Percentiles rank a stretch among this genome's conserved stretches.
Conservation (phyloP, 2,797 vertebrate species). For the Tokudaia tokunoshimensis region DNA sequence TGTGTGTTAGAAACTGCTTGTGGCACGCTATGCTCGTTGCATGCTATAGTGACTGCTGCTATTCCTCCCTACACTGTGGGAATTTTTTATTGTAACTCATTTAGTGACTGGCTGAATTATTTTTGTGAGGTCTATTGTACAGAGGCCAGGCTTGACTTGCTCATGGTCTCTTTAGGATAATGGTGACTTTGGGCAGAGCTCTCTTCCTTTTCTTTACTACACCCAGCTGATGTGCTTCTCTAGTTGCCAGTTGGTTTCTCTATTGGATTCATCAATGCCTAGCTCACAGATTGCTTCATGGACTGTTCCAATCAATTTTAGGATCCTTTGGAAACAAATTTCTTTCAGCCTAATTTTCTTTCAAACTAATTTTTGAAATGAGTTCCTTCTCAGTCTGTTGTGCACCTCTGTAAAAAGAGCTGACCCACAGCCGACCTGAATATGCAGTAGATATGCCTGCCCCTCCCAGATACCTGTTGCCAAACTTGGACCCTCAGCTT, state of each 20-base stretch:
- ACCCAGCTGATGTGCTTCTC: not conserved
- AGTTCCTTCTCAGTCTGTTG: not conserved
- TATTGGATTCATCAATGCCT: not conserved
- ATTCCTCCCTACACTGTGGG: not conserved
- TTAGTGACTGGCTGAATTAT: not conserved
- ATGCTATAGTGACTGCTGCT: not conserved
- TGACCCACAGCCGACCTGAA: not conserved
- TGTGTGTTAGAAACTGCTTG: not conserved
- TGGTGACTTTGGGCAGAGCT: not conserved
- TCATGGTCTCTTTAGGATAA: not conserved
- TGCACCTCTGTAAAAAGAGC: not conserved
- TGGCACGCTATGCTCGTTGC: too few species aligned
- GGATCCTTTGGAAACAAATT: not conserved
- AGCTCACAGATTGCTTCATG: not conserved
- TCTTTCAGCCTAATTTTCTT: not conserved
- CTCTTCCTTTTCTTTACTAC: not conserved
- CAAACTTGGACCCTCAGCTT: not conserved
- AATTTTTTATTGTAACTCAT: not conserved
- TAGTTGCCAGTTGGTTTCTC: not conserved
- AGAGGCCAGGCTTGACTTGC: not conserved
- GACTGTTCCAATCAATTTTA: not conserved
- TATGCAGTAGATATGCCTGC: too few species aligned
- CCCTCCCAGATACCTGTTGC: not conserved
- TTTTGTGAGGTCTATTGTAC: not conserved
- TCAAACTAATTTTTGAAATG: not conserved